phyloP scores from a whole-genome alignment of 2,888 invertebrate species.

The Eustalomyia histrio region DNA sequence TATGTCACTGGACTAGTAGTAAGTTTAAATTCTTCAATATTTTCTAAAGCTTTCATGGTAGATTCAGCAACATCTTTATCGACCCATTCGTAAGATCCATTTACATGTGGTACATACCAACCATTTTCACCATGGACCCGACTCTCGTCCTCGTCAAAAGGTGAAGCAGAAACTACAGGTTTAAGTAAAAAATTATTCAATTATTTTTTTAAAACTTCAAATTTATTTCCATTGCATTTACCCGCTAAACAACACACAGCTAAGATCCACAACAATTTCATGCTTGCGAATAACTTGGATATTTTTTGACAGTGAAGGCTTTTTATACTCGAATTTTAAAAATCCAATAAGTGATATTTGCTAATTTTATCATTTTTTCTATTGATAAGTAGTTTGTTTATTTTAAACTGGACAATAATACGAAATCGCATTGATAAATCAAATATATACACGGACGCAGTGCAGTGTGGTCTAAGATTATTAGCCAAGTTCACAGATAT shows the following conservation, averaged over 20 bases:
- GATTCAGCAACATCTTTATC: constrained; percentile 47
- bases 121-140: constrained; percentile 66
- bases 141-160: constrained; percentile 40
- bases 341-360: too few species aligned
- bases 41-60: neutral
- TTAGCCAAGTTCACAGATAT: too few species aligned
- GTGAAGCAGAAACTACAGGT: constrained; percentile 20
- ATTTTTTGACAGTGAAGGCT: neutral
- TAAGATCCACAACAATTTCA: constrained; percentile 40
- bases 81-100: constrained; percentile 64
- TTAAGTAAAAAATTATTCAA: neutral
- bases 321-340: too few species aligned
- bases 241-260: constrained; percentile 32
- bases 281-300: neutral
- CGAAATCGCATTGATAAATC: too few species aligned
- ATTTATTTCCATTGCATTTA: neutral
- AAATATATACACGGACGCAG: too few species aligned
- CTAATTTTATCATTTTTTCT: too few species aligned
- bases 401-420: too few species aligned
- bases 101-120: constrained; percentile 66
- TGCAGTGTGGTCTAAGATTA: too few species aligned
- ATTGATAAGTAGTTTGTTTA: too few species aligned
- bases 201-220: neutral
- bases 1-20: constrained; percentile 54
- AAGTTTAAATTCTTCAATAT: too few species aligned